A percentile compares a stretch with the other conserved stretches of the same genome.
These are phyloP conservation scores for Philereme vetulata DNA, from an alignment of 2,888 invertebrate species.

Conservation along the genomic window DNA sequence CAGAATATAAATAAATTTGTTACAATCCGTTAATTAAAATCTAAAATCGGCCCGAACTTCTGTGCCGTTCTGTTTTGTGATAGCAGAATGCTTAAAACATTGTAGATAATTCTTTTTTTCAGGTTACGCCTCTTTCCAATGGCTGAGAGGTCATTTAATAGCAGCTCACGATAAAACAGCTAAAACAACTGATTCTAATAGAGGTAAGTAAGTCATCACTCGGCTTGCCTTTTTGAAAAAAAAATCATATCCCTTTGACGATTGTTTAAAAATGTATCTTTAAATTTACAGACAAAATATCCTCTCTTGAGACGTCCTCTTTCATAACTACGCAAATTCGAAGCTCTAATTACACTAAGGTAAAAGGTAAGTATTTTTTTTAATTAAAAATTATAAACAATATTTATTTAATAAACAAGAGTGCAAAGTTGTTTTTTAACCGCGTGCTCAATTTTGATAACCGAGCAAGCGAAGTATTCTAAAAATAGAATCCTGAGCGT, in stretches of 20 bases:
- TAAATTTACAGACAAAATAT: constrained; percentile 1
- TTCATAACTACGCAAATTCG: constrained; percentile 16
- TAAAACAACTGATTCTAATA: constrained; percentile 24
- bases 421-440: too few relatives aligned
- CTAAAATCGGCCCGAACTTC: too few relatives aligned
- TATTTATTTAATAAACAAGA: too few relatives aligned
- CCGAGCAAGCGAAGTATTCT: too few relatives aligned
- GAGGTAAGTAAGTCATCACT: constrained; percentile 18
- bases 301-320: neutral
- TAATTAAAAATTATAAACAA: too few relatives aligned
- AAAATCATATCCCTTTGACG: neutral
- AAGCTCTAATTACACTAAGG: constrained; percentile 4
- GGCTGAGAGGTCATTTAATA: constrained; percentile 69
- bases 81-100: too few relatives aligned
- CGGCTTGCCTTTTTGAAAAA: neutral
- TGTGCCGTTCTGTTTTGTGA: too few relatives aligned
- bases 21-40: too few relatives aligned
- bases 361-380: constrained; percentile 37
- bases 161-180: constrained; percentile 63
- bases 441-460: too few relatives aligned
- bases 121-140: constrained; percentile 71
- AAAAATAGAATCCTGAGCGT: too few relatives aligned
- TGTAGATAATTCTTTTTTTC: neutral
- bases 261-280: too few relatives aligned
- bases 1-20: too few relatives aligned